phyloP scores from a whole-genome alignment of 2,888 invertebrate species.

The Nemapogon koenigi region DNA sequence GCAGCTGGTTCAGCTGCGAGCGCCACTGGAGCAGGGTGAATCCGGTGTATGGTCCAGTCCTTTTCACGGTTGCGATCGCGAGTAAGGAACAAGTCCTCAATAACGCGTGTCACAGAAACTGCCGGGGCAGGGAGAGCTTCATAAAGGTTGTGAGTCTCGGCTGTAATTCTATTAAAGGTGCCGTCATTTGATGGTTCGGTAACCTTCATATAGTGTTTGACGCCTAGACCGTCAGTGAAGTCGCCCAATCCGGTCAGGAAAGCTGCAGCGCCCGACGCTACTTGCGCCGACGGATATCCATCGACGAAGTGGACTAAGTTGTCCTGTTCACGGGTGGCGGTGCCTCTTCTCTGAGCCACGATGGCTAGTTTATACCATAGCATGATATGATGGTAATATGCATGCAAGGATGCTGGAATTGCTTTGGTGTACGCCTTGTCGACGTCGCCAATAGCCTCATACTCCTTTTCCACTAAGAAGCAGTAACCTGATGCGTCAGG shows the following conservation, averaged over 20 bases:
- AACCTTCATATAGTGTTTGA: background rate
- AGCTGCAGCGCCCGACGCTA: no score
- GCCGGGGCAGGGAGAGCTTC: background rate
- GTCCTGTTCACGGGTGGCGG: slow-evolving; percentile 1
- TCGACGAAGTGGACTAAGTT: slow-evolving; percentile 1
- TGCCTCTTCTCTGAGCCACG: background rate
- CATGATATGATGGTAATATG: slow-evolving; percentile 12
- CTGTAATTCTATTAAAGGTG: background rate
- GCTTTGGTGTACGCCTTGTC: slow-evolving; percentile 16
- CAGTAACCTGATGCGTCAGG: slow-evolving; percentile 16
- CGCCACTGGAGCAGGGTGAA: background rate
- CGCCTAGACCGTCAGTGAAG: slow-evolving; percentile 2
- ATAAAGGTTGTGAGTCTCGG: background rate
- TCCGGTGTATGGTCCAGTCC: background rate
- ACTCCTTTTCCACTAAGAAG: slow-evolving; percentile 14
- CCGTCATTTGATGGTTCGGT: background rate
- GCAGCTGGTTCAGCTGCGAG: background rate
- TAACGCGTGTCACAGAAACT: background rate
- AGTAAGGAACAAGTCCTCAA: background rate
- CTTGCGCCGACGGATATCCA: slow-evolving; percentile 4
- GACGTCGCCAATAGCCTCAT: slow-evolving; percentile 15
- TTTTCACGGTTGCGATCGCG: background rate
- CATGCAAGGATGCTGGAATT: slow-evolving; percentile 13
- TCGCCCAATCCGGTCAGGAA: slow-evolving; percentile 1
- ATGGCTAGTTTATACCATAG: slow-evolving; percentile 2